Conservation (phyloP, 2,797 vertebrate species). For the Emys orbicularis region DNA sequence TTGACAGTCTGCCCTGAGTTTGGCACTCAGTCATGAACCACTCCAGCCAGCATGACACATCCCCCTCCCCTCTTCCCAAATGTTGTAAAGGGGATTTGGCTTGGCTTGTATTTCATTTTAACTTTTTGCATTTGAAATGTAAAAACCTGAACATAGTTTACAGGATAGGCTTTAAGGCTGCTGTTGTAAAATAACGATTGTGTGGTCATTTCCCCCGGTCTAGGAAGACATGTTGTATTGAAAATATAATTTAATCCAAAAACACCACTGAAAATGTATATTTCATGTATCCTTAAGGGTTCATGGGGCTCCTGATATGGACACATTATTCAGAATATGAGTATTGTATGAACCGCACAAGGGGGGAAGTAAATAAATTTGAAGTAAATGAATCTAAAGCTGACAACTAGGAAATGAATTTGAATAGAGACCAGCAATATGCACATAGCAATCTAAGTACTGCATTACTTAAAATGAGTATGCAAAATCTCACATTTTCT, state of each 20-base stretch:
- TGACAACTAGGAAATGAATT: background rate
- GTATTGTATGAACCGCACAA: background rate
- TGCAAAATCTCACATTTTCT: background rate
- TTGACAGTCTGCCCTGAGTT: too few species aligned
- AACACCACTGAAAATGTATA: background rate
- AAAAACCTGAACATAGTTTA: background rate
- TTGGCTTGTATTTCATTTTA: background rate
- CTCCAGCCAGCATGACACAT: too few species aligned
- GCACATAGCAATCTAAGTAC: background rate
- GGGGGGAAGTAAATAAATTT: background rate
- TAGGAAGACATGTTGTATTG: background rate
- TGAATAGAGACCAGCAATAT: background rate
- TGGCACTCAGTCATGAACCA: too few species aligned
- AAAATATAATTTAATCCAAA: background rate
- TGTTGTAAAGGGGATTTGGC: background rate
- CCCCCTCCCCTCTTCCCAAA: accelerated
- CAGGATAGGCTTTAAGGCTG: background rate
- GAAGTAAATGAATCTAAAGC: background rate
- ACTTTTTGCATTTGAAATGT: background rate
- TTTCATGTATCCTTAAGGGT: background rate
- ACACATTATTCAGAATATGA: slow-evolving; percentile 1
- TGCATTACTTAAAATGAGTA: background rate
- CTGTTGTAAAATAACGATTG: background rate
- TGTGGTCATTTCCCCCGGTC: background rate
- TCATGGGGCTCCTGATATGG: background rate